Evolutionary conservation across 2,888 invertebrate species (phyloP).

Genomic region (Polyommatus icarus): DNA sequence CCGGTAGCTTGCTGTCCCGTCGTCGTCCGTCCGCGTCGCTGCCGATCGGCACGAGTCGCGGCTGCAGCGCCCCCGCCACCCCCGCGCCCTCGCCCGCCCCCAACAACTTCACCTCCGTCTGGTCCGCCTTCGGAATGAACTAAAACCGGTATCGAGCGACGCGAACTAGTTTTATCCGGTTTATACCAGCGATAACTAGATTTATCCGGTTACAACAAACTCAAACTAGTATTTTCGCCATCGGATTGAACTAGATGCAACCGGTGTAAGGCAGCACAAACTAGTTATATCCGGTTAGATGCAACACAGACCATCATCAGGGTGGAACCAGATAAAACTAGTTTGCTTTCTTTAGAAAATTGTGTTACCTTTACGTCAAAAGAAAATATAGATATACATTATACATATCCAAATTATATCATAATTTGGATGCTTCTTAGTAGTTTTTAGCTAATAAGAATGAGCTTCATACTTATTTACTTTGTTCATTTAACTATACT

Average conservation of each 20-base stretch:
- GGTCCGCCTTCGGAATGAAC: conserved; percentile 52
- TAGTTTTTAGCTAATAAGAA: background rate
- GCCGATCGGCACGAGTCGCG: conserved; percentile 35
- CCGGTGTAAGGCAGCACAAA: background rate
- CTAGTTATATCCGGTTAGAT: too few relatives aligned
- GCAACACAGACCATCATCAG: too few relatives aligned
- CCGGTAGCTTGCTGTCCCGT: conserved; percentile 49
- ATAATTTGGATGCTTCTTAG: background rate
- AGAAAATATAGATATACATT: background rate
- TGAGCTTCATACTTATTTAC: background rate
- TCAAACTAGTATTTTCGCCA: too few relatives aligned
- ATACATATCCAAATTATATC: background rate
- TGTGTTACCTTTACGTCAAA: background rate
- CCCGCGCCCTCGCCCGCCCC: conserved; percentile 52
- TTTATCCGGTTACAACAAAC: background rate
- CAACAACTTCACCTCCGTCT: conserved; percentile 49
- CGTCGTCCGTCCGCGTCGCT: conserved; percentile 55
- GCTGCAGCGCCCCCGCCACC: conserved; percentile 49
- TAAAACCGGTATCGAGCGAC: conserved; percentile 36
- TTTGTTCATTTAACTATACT: conserved; percentile 56
- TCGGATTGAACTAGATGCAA: too few relatives aligned
- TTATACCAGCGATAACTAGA: background rate
- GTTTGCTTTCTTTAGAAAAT: background rate
- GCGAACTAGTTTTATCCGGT: background rate
- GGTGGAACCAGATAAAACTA: background rate